phyloP scores from a whole-genome alignment of 1,140 invertebrate genomes.

The Coboldia fuscipes region DNA sequence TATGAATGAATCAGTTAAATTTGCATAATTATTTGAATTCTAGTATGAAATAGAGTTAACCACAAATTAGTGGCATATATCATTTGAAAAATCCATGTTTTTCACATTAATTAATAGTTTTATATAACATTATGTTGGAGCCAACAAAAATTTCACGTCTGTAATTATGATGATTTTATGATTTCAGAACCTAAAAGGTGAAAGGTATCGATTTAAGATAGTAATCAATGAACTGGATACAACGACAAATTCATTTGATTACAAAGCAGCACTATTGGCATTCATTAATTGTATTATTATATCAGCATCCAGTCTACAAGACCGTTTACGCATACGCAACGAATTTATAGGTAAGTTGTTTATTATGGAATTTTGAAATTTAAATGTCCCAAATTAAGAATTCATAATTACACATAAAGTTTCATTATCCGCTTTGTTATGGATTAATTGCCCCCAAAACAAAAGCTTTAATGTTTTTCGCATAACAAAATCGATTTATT shows the following conservation, averaged over 20 bases:
- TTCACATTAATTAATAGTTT: too few relatives aligned
- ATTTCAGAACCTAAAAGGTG: constrained; percentile 50
- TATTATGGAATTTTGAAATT: background rate
- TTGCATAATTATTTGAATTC: too few relatives aligned
- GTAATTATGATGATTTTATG: constrained; percentile 4
- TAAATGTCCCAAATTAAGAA: background rate
- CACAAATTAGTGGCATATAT: too few relatives aligned
- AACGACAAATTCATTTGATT: constrained; percentile 57
- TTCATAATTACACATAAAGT: background rate
- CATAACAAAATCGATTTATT: background rate
- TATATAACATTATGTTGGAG: too few relatives aligned
- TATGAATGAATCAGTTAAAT: too few relatives aligned
- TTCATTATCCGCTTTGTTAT: too few relatives aligned
- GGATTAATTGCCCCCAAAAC: too few relatives aligned
- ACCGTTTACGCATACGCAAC: constrained; percentile 70
- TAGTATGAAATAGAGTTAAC: too few relatives aligned
- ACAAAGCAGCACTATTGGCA: constrained; percentile 73
- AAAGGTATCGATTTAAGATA: constrained; percentile 69
- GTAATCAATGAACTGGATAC: constrained; percentile 70
- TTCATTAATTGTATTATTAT: constrained; percentile 93
- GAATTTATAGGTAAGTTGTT: constrained; percentile 71
- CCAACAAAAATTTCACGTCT: too few relatives aligned
- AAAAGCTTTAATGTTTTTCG: constrained; percentile 1
- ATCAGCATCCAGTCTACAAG: constrained; percentile 64
- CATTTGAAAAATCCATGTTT: too few relatives aligned